Evolutionary conservation across 2,888 invertebrate species (phyloP), one percentile per base, ranked within the genome.

Genomic region (Chirona hameri): DNA sequence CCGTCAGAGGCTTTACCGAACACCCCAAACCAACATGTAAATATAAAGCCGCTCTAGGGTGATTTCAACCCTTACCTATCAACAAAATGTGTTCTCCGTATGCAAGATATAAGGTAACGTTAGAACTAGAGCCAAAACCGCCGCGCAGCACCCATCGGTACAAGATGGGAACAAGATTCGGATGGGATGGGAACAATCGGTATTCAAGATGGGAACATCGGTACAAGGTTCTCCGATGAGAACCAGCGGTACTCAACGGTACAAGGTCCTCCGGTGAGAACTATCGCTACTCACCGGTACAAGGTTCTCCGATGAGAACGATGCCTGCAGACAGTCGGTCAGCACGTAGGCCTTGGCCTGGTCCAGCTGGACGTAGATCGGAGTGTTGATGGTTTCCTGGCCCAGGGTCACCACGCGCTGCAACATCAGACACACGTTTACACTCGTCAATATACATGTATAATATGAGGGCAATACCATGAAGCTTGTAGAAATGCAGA

Each of bases 361-460:
- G 88, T 98, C 98, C 86, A 98, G 90, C 90, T 98, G 98, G 81
- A 95, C 94, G 89, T 96, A 98, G 84, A 97, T 92, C 18, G 95
- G 94, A 48, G 95, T 94, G 88, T 95, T 95, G 86, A 95, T 93
- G 55, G 94, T 95, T 89, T 96, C 96, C 86, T 94, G 93, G 0
- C 95, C 95, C 60, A 95, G 88, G 14, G 92, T 92, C 46, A 92
- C 91, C 52, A 92, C 89, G 85, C 90, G 91, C 87, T 90, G 89
- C 85, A 82, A 27, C 9, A 31, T 14, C 12, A 9, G 29, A 69
- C 27, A 31, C 65, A 31, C 3, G 24, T 39, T 39, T 39, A 39
- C 39, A 39, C 39, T 7, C 39, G 39, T 39, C 7, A 2, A 39
- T 39, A 39, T 39, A 39, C 39, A 39, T 39, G 39, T 2, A 39